A percentile compares a stretch with the other conserved stretches of the same genome.
Conservation (phyloP, 2,797 vertebrate species). For the Poeciliopsis turneri region DNA sequence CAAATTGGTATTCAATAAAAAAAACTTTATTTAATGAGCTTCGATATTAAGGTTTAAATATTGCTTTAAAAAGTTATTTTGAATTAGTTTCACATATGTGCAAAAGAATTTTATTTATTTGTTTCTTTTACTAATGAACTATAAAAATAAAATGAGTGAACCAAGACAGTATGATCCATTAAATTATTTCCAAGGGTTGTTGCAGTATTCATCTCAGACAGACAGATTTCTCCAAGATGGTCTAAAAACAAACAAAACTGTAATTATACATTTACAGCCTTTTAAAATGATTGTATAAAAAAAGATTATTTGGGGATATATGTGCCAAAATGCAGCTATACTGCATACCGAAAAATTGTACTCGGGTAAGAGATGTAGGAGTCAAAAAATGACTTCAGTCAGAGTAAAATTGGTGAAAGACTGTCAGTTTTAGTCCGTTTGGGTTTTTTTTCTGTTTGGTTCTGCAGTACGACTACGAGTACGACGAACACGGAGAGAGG, state of each 20-base stretch:
- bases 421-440: not conserved
- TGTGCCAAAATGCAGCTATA: too few relatives aligned
- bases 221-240: not conserved
- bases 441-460: slow-evolving; percentile 3
- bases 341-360: too few relatives aligned
- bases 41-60: not conserved
- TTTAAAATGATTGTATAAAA: not conserved
- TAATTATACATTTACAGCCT: not conserved
- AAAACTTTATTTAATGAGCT: not conserved
- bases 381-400: too few relatives aligned
- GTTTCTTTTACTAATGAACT: too few relatives aligned
- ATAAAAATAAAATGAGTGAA: not conserved
- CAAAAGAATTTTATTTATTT: too few relatives aligned
- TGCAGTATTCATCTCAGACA: not conserved
- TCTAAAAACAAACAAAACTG: not conserved
- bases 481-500: slow-evolving; percentile 93
- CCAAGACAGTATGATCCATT: too few relatives aligned
- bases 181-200: not conserved
- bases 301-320: not conserved
- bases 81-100: not conserved
- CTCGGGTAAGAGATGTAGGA: too few relatives aligned
- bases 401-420: too few relatives aligned
- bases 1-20: not conserved
- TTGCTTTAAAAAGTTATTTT: not conserved
- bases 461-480: slow-evolving; percentile 96